Evolutionary conservation across 2,888 invertebrate species (phyloP).

Genomic region (Tiliacea citrago): DNA sequence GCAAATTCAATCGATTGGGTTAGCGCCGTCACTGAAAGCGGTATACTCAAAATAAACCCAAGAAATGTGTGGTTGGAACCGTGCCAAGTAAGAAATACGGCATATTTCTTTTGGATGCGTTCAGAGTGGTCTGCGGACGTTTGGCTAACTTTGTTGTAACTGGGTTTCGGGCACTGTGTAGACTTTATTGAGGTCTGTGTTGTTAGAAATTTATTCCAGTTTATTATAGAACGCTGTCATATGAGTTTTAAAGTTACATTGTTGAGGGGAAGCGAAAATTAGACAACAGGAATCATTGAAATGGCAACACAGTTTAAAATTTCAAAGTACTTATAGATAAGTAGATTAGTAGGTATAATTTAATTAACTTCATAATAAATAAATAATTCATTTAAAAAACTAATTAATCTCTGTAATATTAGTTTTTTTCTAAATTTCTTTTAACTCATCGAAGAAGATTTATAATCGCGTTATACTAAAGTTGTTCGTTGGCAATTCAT

Average conservation of each 20-base stretch:
- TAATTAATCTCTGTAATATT: neutral
- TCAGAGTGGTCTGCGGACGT: slow-evolving; percentile 44
- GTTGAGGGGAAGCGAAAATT: neutral
- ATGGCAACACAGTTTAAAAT: slow-evolving; percentile 31
- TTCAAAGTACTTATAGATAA: neutral
- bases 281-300: neutral
- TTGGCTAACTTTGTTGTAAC: slow-evolving; percentile 48
- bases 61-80: slow-evolving; percentile 51
- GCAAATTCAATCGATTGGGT: slow-evolving; percentile 79
- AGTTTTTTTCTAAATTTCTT: neutral
- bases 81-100: slow-evolving; percentile 59
- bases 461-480: slow-evolving; percentile 1
- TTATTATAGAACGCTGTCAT: slow-evolving; percentile 9
- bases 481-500: slow-evolving; percentile 43
- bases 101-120: slow-evolving; percentile 64
- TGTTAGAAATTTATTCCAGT: slow-evolving; percentile 29
- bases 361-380: neutral
- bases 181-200: slow-evolving; percentile 34
- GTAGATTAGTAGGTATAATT: neutral
- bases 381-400: neutral
- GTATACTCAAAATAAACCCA: slow-evolving; percentile 66
- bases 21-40: slow-evolving; percentile 81
- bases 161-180: slow-evolving; percentile 21
- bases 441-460: neutral
- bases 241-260: slow-evolving; percentile 22